A percentile compares a stretch with the other conserved stretches of the same genome.
Evolutionary conservation across 2,888 invertebrate species (phyloP).

Genomic region (Iselma pallidipennis): DNA sequence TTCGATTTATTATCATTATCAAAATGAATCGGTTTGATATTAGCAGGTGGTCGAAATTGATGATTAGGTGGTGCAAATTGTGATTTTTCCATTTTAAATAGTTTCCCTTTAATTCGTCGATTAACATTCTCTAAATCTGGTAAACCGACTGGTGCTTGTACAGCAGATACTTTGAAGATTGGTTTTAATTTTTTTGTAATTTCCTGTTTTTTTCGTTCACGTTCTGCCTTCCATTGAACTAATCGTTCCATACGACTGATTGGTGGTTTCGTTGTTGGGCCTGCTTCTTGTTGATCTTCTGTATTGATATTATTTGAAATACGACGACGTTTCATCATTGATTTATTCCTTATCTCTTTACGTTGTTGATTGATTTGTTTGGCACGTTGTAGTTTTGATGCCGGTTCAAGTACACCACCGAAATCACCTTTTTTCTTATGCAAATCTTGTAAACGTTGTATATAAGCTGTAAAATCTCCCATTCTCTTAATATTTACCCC

Average conservation of each 20-base stretch:
- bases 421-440: neutral
- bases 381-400: neutral
- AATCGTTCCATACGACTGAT: slow-evolving; percentile 38
- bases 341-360: neutral
- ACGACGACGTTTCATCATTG: neutral
- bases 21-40: slow-evolving; percentile 41
- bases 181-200: slow-evolving; percentile 42
- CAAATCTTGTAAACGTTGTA: neutral
- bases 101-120: slow-evolving; percentile 42
- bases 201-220: slow-evolving; percentile 31
- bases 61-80: slow-evolving; percentile 62
- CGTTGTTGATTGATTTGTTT: neutral
- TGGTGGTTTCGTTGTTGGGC: neutral
- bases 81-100: slow-evolving; percentile 24
- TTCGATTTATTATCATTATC: slow-evolving; percentile 16
- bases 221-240: slow-evolving; percentile 44
- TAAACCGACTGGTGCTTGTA: slow-evolving; percentile 24
- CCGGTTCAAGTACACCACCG: neutral
- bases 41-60: slow-evolving; percentile 58
- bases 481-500: neutral
- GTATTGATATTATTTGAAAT: neutral
- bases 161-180: slow-evolving; percentile 44
- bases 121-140: slow-evolving; percentile 39
- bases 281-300: neutral
- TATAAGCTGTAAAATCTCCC: neutral